Evolutionary conservation across 2,888 invertebrate genomes (phyloP).

Genomic region (Limulus polyphemus): DNA sequence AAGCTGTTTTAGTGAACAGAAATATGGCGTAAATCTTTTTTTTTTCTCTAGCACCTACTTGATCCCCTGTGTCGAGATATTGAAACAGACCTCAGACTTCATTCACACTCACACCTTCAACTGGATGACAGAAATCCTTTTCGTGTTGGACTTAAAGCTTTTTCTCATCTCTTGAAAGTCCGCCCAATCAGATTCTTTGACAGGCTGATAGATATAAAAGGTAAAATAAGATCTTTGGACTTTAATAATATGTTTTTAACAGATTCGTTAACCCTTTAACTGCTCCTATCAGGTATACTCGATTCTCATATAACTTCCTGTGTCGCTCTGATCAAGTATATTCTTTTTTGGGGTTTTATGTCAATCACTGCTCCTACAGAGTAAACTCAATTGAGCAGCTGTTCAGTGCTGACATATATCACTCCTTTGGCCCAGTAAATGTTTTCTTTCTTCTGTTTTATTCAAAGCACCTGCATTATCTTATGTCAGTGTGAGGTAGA

Average conservation of each 20-base stretch:
- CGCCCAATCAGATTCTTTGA: conserved; percentile 44
- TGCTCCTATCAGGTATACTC: no score
- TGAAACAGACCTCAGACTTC: conserved; percentile 81
- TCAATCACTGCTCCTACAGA: no score
- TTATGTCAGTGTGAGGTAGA: no score
- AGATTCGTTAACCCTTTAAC: neutral
- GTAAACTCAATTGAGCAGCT: no score
- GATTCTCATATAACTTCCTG: no score
- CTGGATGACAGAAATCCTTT: conserved; percentile 53
- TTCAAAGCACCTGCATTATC: no score
- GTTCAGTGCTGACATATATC: no score
- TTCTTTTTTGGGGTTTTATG: no score
- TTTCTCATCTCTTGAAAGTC: conserved; percentile 48
- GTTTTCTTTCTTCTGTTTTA: no score
- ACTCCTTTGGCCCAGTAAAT: no score
- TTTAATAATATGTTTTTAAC: neutral
- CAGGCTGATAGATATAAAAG: conserved; percentile 50
- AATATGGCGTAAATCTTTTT: neutral
- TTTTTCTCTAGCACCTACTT: conserved; percentile 33
- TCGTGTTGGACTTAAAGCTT: conserved; percentile 50
- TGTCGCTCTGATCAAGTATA: no score
- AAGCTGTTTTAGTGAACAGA: conserved; percentile 3
- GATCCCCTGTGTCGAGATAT: conserved; percentile 68
- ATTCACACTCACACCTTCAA: conserved; percentile 81
- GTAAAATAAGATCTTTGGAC: conserved; percentile 34